phyloP scores from a whole-genome alignment of 2,113 vertebrate species.

The Tragelaphus strepsiceros region DNA sequence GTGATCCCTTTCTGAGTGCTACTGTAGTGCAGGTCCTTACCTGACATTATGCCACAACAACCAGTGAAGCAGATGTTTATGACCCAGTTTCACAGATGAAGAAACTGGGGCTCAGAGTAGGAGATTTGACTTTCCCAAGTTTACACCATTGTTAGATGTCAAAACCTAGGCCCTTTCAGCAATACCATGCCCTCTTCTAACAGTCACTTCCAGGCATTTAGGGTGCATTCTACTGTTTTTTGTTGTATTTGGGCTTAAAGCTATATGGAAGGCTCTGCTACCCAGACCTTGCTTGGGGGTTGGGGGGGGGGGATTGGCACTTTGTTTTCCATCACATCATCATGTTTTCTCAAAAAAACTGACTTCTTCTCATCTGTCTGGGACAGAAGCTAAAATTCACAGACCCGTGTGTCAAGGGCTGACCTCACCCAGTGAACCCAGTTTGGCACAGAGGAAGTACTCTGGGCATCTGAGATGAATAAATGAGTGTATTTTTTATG shows the following conservation, averaged over 20 bases:
- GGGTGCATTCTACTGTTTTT: not conserved
- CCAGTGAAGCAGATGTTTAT: not conserved
- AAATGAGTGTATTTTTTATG: not conserved
- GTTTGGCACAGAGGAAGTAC: not conserved
- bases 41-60: not conserved
- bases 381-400: not conserved
- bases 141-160: not conserved
- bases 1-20: not conserved
- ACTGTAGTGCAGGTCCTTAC: not conserved
- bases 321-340: not conserved
- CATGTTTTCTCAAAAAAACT: not conserved
- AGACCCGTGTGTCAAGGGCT: not conserved
- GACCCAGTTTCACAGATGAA: not conserved
- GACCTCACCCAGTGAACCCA: not conserved
- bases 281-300: not conserved
- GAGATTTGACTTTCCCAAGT: not conserved
- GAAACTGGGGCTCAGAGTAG: not conserved
- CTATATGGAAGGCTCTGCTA: not conserved
- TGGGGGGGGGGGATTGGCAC: accelerated
- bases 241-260: not conserved
- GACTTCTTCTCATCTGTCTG: not conserved
- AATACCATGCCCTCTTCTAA: not conserved
- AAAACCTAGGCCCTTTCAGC: not conserved
- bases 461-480: not conserved
- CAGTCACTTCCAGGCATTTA: not conserved